phyloP scores from a whole-genome alignment of 1,140 invertebrate genomes.

The Drosophila parvula region DNA sequence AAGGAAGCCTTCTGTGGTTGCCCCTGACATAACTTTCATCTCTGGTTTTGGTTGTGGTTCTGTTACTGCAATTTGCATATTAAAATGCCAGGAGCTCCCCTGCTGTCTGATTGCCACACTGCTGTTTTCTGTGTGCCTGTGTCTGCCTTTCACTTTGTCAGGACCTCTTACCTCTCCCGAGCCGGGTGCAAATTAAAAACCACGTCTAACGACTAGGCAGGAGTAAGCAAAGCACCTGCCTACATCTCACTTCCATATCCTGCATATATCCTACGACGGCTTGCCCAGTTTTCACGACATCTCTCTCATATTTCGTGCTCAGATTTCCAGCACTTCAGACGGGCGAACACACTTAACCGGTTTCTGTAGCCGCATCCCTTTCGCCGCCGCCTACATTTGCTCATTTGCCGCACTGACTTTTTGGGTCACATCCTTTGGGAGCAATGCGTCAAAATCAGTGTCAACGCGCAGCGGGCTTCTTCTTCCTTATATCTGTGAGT shows the following conservation, averaged over 20 bases:
- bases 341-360: conserved; percentile 70
- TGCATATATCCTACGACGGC: not conserved
- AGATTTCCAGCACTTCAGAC: conserved; percentile 57
- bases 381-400: conserved; percentile 66
- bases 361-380: conserved; percentile 49
- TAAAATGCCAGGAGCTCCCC: conserved; percentile 54
- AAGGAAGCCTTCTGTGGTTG: conserved; percentile 22
- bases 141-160: conserved; percentile 67
- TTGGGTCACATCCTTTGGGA: conserved; percentile 80
- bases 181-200: conserved; percentile 64
- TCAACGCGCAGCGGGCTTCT: conserved; percentile 68
- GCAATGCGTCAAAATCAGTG: conserved; percentile 82
- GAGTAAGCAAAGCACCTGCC: not conserved
- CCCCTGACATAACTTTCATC: conserved; percentile 46
- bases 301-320: conserved; percentile 69
- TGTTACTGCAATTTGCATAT: conserved; percentile 68
- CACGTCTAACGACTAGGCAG: conserved; percentile 55
- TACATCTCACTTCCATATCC: conserved; percentile 9
- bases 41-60: conserved; percentile 13
- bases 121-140: conserved; percentile 14
- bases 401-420: conserved; percentile 80
- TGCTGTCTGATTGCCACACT: conserved; percentile 67
- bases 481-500: conserved; percentile 1
- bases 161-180: conserved; percentile 16
- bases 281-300: conserved; percentile 36